Evolutionary conservation across 2,797 vertebrate species (phyloP).

Genomic region (Macropus fuliginosus): DNA sequence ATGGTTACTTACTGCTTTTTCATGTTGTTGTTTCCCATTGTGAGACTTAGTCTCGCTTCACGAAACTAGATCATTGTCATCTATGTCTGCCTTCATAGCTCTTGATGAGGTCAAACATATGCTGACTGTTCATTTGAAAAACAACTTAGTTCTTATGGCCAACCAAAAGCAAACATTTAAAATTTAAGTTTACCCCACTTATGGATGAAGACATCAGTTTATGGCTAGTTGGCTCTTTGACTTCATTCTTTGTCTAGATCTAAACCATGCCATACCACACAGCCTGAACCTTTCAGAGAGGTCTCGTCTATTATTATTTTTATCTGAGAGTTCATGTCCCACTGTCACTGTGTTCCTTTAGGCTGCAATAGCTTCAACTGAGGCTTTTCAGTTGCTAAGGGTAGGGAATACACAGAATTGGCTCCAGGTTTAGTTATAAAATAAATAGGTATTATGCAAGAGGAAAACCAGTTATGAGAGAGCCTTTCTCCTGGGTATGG

Average conservation of each 20-base stretch:
- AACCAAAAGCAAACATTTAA: neutral
- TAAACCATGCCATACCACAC: constrained; percentile 47
- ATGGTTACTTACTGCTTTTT: neutral
- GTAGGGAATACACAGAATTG: constrained; percentile 66
- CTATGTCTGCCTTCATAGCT: neutral
- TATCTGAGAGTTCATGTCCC: constrained; percentile 74
- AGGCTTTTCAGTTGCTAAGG: constrained; percentile 66
- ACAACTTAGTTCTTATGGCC: neutral
- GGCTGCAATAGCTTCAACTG: constrained; percentile 67
- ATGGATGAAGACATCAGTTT: constrained; percentile 58
- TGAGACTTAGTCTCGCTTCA: neutral
- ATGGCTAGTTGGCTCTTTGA: constrained; percentile 54
- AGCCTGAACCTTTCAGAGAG: constrained; percentile 43
- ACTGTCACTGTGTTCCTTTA: constrained; percentile 69
- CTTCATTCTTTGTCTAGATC: constrained; percentile 41
- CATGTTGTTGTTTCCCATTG: neutral
- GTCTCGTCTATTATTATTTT: constrained; percentile 70
- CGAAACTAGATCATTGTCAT: neutral
- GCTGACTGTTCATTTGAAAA: neutral
- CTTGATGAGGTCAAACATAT: neutral
- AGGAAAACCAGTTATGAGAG: constrained; percentile 68
- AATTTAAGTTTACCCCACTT: constrained; percentile 45
- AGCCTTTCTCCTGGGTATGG: constrained; percentile 60
- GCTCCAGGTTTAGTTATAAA: constrained; percentile 71
- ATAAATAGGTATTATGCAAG: constrained; percentile 53